phyloP scores from a whole-genome alignment of 2,113 vertebrate genomes.

The Okapia johnstoni region DNA sequence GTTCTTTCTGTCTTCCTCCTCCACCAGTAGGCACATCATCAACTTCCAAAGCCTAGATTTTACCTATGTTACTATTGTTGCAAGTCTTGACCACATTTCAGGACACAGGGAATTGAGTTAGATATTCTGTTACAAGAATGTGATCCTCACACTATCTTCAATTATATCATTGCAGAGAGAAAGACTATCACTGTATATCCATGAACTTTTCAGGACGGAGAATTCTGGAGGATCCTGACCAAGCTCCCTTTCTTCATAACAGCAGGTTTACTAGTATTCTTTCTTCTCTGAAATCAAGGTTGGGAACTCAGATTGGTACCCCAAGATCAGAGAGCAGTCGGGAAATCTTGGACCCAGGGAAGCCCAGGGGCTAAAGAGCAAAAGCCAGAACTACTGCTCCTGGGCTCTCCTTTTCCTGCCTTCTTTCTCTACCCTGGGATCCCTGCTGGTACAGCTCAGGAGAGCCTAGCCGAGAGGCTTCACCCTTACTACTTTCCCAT shows the following conservation, averaged over 20 bases:
- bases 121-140: not conserved
- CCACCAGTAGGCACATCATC: not conserved
- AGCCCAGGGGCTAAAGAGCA: not conserved
- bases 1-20: not conserved
- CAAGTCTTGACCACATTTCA: constrained; percentile 11
- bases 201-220: not conserved
- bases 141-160: not conserved
- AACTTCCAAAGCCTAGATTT: not conserved
- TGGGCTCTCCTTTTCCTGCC: not conserved
- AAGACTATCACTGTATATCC: not conserved
- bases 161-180: not conserved
- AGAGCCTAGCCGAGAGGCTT: not conserved
- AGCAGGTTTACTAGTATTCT: not conserved
- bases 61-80: not conserved
- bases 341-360: not conserved
- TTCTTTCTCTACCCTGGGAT: not conserved
- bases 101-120: not conserved
- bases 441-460: not conserved
- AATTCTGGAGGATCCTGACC: not conserved
- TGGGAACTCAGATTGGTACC: not conserved
- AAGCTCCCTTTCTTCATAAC: not conserved
- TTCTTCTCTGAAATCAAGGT: not conserved
- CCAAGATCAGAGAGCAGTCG: not conserved
- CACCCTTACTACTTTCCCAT: not conserved
- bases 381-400: not conserved